Evolutionary conservation across 2,888 invertebrate genomes (phyloP), one percentile per base, ranked within the genome.

Genomic region (Tupiocoris notatus): DNA sequence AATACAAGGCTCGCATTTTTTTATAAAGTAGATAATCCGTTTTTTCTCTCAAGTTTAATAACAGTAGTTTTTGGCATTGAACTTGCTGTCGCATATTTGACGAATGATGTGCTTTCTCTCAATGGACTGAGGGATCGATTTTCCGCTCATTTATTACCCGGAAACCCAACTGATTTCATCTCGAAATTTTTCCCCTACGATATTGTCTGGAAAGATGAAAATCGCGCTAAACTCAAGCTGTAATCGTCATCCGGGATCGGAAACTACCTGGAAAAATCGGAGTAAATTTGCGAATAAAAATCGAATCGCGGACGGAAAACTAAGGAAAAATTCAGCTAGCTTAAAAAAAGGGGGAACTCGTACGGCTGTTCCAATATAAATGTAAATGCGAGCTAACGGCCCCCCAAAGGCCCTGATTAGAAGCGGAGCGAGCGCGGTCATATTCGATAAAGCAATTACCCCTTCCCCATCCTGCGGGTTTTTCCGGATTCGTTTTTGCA

Each of bases 401-500:
- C 67, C 23, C 67, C 67, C 23, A 67, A 67, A 67, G 57, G 67
- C 67, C 54, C 56, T 67, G 67, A 67, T 67, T 67, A 67, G 67
- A 67, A 54, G 67, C 22, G 67, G 67, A 39, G 39, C 39, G n/a
- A 59, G 59, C 3, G 59, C 54, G 61, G 70, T 59, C 70, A 70
- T 70, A 70, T 61, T 70, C 70, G 70, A 70, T 70, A 70, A 70
- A 70, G 58, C 70, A 70, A 70, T 70, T 70, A 70, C 61, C 70
- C 70, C 70, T 58, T 18, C 17, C 16, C 61, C 59, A 24, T 58
- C n/a, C n/a, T 22, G n/a, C 16, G 18, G 65, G 63, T 16, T 25
- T n/a, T n/a, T n/a, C n/a, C 39, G 39, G 39, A 39, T 39, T 39
- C 39, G 39, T 39, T 39, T 39, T 39, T 39, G 39, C 65, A 65